Percentiles rank a stretch among this genome's conserved stretches.
phyloP scores from a whole-genome alignment of 2,888 invertebrate species.

The Temnothorax unifasciatus region DNA sequence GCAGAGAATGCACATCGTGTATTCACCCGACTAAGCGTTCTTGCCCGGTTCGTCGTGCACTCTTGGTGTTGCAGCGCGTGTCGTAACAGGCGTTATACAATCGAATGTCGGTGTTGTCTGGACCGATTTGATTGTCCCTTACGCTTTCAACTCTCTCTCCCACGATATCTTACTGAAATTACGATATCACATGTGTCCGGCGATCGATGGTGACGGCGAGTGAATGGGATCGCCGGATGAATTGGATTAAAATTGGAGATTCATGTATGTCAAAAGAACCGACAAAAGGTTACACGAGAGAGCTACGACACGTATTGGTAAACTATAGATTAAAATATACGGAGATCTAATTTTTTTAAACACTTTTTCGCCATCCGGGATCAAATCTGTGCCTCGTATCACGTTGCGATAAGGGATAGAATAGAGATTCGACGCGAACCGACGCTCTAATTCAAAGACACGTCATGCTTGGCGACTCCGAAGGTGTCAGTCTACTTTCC shows the following conservation, averaged over 20 bases:
- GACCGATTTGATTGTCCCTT: conserved; percentile 34
- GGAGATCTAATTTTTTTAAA: background rate
- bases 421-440: background rate
- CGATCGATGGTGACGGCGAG: background rate
- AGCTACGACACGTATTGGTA: background rate
- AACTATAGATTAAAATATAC: background rate
- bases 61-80: conserved; percentile 48
- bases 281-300: background rate
- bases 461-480: conserved; percentile 70
- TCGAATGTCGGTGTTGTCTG: conserved; percentile 34
- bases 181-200: conserved; percentile 29
- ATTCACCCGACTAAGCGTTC: conserved; percentile 50
- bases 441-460: conserved; percentile 62
- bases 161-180: conserved; percentile 51
- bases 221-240: conserved; percentile 15
- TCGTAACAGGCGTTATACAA: conserved; percentile 55
- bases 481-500: conserved; percentile 55
- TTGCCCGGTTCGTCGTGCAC: conserved; percentile 48
- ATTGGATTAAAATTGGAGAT: conserved; percentile 25
- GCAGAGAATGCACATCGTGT: conserved; percentile 58
- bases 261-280: background rate
- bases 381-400: conserved; percentile 14
- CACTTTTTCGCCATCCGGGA: background rate
- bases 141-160: conserved; percentile 44
- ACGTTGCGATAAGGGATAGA: conserved; percentile 11